These are phyloP conservation scores for Megaceryle maxima DNA, from an alignment of 2,113 vertebrate species.

Conservation along the genomic window DNA sequence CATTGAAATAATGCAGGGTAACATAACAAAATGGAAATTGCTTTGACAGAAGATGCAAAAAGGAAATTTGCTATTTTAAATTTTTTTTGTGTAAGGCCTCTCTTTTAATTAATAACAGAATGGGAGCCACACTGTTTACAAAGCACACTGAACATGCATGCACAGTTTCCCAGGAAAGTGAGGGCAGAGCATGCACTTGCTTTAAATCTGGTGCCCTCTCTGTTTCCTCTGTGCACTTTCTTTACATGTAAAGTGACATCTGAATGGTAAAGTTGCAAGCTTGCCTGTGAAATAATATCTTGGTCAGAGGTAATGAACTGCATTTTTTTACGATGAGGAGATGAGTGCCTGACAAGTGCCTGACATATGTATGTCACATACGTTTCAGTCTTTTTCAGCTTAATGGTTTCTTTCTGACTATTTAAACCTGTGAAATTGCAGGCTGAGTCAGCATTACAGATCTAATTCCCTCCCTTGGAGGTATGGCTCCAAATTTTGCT, in stretches of 20 bases:
- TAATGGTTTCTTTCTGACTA: background rate
- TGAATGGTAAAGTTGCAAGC: background rate
- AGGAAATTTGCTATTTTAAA: background rate
- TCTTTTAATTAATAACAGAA: background rate
- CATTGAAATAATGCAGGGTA: background rate
- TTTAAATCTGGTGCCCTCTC: slow-evolving; percentile 24
- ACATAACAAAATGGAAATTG: background rate
- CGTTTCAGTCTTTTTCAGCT: background rate
- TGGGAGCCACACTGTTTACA: background rate
- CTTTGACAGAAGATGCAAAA: background rate
- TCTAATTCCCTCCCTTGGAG: background rate
- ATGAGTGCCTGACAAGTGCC: background rate
- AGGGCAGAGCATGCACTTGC: background rate
- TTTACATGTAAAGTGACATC: slow-evolving; percentile 5
- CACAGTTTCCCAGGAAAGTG: background rate
- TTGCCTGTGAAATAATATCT: background rate
- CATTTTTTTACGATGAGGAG: background rate
- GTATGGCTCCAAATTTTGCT: background rate
- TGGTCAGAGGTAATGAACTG: background rate
- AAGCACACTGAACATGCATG: background rate
- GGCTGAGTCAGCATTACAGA: slow-evolving; percentile 9
- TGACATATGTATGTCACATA: background rate
- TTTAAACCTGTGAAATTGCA: background rate
- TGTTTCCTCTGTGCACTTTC: background rate
- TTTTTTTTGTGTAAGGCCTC: background rate